These are phyloP conservation scores for Semnornis frantzii DNA, from an alignment of 2,113 vertebrate species.

Conservation along the genomic window DNA sequence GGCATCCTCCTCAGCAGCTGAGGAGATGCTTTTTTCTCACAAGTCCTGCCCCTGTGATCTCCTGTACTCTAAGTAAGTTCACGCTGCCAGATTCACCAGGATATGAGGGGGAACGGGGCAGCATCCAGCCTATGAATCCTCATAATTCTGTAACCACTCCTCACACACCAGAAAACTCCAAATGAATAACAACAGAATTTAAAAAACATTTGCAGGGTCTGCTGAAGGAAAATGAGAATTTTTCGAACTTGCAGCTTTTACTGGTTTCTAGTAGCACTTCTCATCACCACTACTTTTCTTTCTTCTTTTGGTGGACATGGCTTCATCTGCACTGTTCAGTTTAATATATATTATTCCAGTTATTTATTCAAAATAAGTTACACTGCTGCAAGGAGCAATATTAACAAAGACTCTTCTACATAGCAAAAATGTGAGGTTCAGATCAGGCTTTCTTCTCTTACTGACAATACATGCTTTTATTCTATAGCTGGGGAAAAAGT, in stretches of 20 bases:
- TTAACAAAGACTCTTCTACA: not conserved
- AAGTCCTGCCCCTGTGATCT: not conserved
- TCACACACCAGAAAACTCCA: not conserved
- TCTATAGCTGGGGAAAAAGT: not conserved
- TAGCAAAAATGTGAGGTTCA: not conserved
- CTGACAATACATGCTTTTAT: not conserved
- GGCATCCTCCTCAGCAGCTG: not conserved
- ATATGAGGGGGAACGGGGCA: not conserved
- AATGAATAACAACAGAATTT: not conserved
- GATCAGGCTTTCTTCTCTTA: not conserved
- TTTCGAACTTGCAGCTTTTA: not conserved
- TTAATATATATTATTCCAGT: not conserved
- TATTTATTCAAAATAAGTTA: not conserved
- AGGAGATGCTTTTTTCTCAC: not conserved
- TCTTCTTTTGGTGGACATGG: not conserved
- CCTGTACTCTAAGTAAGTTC: rapidly evolving
- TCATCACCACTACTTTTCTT: not conserved
- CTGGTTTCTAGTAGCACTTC: not conserved
- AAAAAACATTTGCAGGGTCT: not conserved
- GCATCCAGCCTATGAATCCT: not conserved
- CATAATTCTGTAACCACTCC: not conserved
- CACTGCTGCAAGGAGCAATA: not conserved
- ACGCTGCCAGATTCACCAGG: not conserved
- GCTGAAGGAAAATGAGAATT: not conserved
- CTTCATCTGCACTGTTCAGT: not conserved